Evolutionary conservation across 1,140 invertebrate species (phyloP), one percentile per base, ranked within the genome.

Genomic region (Sinella curviseta): DNA sequence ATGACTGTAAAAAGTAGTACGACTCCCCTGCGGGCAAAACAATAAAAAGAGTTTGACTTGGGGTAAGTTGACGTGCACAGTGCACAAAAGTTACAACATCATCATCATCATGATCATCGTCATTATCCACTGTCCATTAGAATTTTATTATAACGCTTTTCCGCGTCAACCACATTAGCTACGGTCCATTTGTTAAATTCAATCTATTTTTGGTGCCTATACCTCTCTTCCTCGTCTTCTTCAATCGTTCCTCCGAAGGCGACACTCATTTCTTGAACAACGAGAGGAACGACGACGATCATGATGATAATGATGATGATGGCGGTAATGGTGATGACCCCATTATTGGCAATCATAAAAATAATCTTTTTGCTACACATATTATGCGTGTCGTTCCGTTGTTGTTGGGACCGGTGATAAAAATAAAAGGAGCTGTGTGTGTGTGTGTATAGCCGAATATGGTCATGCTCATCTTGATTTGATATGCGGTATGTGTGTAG

Each of bases 101-200:
- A n/a, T n/a, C n/a, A n/a, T n/a, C n/a, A n/a, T n/a, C n/a, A 48
- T 20, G 20, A 20, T 20, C 8, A 20, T 20, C 20, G 39, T 48
- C 39, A 48, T 48, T 48, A 48, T 48, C 39, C 39, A 48, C 39
- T 20, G 39, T 48, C 39, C 39, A 48, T 48, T 48, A 48, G 8
- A 48, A 48, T 8, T 48, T 48, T 48, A 48, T 48, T 48, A 48
- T 48, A 60, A 60, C 57, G 4, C 57, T 12, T 60, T 60, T 60
- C 24, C 24, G 57, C 57, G 24, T 60, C 57, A 48, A 20, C 39
- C 20, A 60, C 57, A 60, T 60, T 60, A 60, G 57, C 12, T 26
- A 60, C 57, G 57, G 57, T 60, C 57, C 57, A 60, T 60, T 60
- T 60, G 57, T 26, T 26, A 60, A 60, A 60, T 60, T 60, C 57